These are phyloP conservation scores for Zaprionus gabonicus DNA, from an alignment of 1,140 invertebrate species.

Conservation along the genomic window DNA sequence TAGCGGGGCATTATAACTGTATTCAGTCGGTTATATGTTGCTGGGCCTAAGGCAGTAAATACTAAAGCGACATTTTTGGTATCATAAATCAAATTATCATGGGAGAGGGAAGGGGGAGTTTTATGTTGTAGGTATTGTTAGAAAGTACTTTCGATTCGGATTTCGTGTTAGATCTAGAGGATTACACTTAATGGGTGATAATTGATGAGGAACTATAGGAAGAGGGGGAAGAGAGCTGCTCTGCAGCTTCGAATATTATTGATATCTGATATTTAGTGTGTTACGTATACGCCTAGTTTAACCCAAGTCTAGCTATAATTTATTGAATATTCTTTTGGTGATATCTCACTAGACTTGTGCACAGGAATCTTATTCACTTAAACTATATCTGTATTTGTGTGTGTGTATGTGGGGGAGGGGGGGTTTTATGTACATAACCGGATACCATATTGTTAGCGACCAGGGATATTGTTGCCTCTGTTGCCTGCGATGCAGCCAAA, in stretches of 20 bases:
- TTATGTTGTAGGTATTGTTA: background rate
- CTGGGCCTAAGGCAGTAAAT: constrained; percentile 4
- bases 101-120: background rate
- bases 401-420: constrained; percentile 3
- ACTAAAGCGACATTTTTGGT: background rate
- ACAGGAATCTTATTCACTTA: background rate
- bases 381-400: background rate
- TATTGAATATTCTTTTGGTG: background rate
- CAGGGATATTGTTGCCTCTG: constrained; percentile 80
- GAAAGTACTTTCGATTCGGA: background rate
- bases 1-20: background rate
- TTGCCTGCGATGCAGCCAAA: constrained; percentile 82
- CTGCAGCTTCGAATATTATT: background rate
- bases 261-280: background rate
- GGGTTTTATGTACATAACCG: constrained; percentile 48
- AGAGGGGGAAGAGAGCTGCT: background rate
- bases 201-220: background rate
- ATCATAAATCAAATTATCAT: constrained; percentile 15
- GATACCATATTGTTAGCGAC: constrained; percentile 84
- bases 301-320: constrained; percentile 21
- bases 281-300: constrained; percentile 40
- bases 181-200: background rate
- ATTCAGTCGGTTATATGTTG: constrained; percentile 12
- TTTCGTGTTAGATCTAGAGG: background rate
- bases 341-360: background rate